A percentile compares a stretch with the other conserved stretches of the same genome.
Evolutionary conservation across 2,113 vertebrate genomes (phyloP).

Genomic region (Suncus etruscus): DNA sequence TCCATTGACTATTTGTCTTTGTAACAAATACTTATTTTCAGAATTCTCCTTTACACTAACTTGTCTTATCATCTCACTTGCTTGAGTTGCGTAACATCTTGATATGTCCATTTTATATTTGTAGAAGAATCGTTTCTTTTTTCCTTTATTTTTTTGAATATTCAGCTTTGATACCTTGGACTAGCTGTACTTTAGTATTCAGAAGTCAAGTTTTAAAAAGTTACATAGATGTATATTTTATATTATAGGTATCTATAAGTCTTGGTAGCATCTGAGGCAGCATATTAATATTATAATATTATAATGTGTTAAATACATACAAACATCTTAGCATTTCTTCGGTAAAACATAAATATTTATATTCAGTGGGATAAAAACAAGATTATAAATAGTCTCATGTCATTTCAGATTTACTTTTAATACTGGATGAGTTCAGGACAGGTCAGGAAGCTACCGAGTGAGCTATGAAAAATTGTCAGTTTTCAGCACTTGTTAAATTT

Average conservation of each 20-base stretch:
- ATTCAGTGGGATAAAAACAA: conserved; percentile 8
- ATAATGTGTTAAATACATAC: not conserved
- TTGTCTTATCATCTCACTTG: not conserved
- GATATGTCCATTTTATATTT: conserved; percentile 44
- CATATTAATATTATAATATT: too few species aligned
- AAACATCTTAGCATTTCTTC: conserved; percentile 62
- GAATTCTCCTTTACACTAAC: conserved; percentile 37
- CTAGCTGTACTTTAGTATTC: conserved; percentile 31
- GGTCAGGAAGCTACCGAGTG: conserved; percentile 35
- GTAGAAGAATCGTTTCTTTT: not conserved
- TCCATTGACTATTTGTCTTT: not conserved
- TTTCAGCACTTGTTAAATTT: conserved; percentile 54
- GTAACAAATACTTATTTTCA: not conserved
- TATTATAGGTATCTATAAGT: not conserved
- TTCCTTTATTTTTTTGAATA: conserved; percentile 47
- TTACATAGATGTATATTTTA: conserved; percentile 40
- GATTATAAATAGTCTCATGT: conserved; percentile 45
- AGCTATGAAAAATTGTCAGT: conserved; percentile 58
- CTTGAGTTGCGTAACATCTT: conserved; percentile 56
- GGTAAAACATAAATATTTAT: conserved; percentile 69
- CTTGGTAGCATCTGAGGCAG: not conserved
- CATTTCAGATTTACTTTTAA: conserved; percentile 50
- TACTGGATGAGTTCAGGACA: conserved; percentile 8
- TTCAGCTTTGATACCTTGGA: conserved; percentile 42
- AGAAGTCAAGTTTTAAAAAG: conserved; percentile 54